A percentile compares a stretch with the other conserved stretches of the same genome.
phyloP scores from a whole-genome alignment of 1,140 invertebrate species.

The Sitophilus oryzae region DNA sequence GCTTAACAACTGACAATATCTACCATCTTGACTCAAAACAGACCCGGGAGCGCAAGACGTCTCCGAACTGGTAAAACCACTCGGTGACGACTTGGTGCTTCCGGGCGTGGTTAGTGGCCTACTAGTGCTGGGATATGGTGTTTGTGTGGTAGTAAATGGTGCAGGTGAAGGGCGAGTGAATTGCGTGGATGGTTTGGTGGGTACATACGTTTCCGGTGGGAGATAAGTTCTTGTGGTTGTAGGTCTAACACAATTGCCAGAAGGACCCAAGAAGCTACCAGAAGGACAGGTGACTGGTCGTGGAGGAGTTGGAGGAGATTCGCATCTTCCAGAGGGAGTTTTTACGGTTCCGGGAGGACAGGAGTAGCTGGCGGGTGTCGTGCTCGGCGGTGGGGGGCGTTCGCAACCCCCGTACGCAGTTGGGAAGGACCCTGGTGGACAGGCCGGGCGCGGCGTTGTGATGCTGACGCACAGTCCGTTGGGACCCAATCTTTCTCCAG shows the following conservation, averaged over 20 bases:
- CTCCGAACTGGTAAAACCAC: slow-evolving; percentile 3
- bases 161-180: slow-evolving; percentile 21
- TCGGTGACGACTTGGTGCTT: slow-evolving; percentile 5
- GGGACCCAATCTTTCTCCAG: slow-evolving; percentile 11
- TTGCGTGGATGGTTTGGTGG: slow-evolving; percentile 15
- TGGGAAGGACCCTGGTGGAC: slow-evolving; percentile 10
- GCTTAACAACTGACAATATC: slow-evolving; percentile 9
- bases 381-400: slow-evolving; percentile 2
- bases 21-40: slow-evolving; percentile 10
- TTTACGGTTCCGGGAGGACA: slow-evolving; percentile 22
- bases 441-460: slow-evolving; percentile 5
- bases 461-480: neutral
- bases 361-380: neutral
- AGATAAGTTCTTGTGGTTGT: slow-evolving; percentile 20
- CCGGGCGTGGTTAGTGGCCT: slow-evolving; percentile 19
- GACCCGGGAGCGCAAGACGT: slow-evolving; percentile 11
- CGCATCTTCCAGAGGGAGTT: slow-evolving; percentile 20
- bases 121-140: slow-evolving; percentile 19
- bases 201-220: slow-evolving; percentile 25
- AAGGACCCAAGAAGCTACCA: slow-evolving; percentile 13
- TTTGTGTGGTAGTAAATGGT: slow-evolving; percentile 23
- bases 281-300: slow-evolving; percentile 14
- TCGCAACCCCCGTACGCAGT: slow-evolving; percentile 11
- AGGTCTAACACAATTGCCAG: slow-evolving; percentile 13
- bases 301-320: slow-evolving; percentile 9